A percentile compares a stretch with the other conserved stretches of the same genome.
Evolutionary conservation across 2,888 invertebrate species (phyloP).

Genomic region (Drosophila macrospina): DNA sequence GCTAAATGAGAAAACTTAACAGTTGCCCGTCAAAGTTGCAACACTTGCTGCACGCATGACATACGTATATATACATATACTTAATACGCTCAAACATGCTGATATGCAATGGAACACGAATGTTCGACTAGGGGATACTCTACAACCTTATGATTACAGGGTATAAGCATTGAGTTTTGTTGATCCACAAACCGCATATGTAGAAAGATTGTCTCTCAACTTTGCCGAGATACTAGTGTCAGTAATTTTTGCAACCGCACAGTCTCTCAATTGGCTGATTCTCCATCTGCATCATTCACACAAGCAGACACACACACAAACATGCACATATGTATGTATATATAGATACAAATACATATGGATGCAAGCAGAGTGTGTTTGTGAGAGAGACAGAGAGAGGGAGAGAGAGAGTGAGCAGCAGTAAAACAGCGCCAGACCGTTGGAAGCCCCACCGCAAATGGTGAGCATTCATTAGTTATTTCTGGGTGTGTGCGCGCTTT

Average conservation of each 20-base stretch:
- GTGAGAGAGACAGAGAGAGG: constrained; percentile 16
- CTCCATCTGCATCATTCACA: constrained; percentile 30
- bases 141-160: constrained; percentile 2
- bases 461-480: constrained; percentile 62
- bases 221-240: constrained; percentile 26
- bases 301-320: constrained; percentile 6
- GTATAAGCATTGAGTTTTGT: constrained; percentile 37
- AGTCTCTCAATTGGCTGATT: constrained; percentile 17
- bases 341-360: neutral
- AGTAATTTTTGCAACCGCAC: constrained; percentile 21
- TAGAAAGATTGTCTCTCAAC: constrained; percentile 34
- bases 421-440: constrained; percentile 27
- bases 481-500: constrained; percentile 50
- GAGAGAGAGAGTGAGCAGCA: constrained; percentile 21
- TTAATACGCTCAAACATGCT: too few species aligned
- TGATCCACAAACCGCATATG: constrained; percentile 23
- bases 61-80: too few species aligned
- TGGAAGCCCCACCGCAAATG: constrained; percentile 35
- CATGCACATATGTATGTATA: neutral
- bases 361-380: constrained; percentile 3
- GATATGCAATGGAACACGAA: too few species aligned
- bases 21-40: neutral
- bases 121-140: neutral
- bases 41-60: too few species aligned
- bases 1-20: neutral